phyloP scores from a whole-genome alignment of 2,888 invertebrate species.

The Ophion ventricosus region DNA sequence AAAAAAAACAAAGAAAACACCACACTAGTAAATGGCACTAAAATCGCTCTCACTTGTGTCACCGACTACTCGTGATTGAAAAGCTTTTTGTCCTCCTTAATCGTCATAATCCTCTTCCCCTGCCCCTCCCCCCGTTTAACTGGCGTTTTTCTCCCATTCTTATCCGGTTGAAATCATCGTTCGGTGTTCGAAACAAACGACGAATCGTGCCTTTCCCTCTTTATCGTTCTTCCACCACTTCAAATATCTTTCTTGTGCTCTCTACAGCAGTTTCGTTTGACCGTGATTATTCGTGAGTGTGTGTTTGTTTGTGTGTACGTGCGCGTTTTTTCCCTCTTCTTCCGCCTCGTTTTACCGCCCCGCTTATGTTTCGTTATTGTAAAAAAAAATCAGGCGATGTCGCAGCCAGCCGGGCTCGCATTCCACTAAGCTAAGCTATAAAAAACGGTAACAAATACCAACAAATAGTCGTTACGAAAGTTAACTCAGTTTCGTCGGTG shows the following conservation, averaged over 20 bases:
- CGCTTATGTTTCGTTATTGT: constrained; percentile 68
- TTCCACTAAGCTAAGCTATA: constrained; percentile 81
- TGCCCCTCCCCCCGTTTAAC: constrained; percentile 26
- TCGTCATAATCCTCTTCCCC: constrained; percentile 62
- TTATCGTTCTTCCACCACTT: constrained; percentile 40
- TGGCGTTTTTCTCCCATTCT: constrained; percentile 37
- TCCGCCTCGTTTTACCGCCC: constrained; percentile 33
- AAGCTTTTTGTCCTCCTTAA: constrained; percentile 71
- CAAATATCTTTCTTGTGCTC: constrained; percentile 20
- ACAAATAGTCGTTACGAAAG: constrained; percentile 80
- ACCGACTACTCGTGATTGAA: constrained; percentile 80
- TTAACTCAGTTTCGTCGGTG: constrained; percentile 74
- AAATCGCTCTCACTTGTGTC: constrained; percentile 83
- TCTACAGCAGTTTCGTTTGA: constrained; percentile 40
- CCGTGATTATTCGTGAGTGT: constrained; percentile 53
- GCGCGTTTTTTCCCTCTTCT: neutral
- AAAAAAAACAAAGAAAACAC: constrained; percentile 79
- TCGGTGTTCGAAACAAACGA: constrained; percentile 75
- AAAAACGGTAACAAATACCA: constrained; percentile 82
- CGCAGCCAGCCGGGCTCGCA: constrained; percentile 78
- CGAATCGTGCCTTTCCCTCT: constrained; percentile 67
- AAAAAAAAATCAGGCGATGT: constrained; percentile 79
- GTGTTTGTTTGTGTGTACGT: constrained; percentile 37
- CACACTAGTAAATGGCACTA: constrained; percentile 86
- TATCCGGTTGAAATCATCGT: constrained; percentile 70